Evolutionary conservation across 1,140 invertebrate genomes (phyloP), one percentile per base, ranked within the genome.

Genomic region (Halyomorpha halys): DNA sequence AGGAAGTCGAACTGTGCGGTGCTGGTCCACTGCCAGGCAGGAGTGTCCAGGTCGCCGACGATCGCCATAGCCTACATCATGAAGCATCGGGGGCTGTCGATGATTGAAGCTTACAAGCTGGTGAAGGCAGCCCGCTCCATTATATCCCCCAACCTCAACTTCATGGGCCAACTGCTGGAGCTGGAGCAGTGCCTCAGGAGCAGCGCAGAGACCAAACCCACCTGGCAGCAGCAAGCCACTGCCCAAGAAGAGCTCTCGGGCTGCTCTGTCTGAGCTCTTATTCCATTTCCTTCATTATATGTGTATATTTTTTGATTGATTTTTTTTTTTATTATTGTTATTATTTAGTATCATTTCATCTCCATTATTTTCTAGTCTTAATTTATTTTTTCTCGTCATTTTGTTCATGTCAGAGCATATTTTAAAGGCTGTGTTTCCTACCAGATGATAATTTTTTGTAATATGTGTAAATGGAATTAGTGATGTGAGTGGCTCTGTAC

Each of bases 91-190:
- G 82, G 84, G 56, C 75, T 94, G 72, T 84, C 84, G n/a, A 90
- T 94, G 81, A 80, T 90, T 27, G 90, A 96, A 70, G 91, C 93
- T 3, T 96, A 92, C 77, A 85, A 87, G 69, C 82, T 87, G 71
- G 93, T 97, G 44, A 93, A 95, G 73, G 81, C 81, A 54, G 85
- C 86, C 54, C 80, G 94, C 59, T 83, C 86, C 30, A 96, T 97
- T 73, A 96, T 98, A 69, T 94, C 92, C 56, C 94, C 94, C 0
- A 96, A 98, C 76, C 83, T 98, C 54, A 97, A 97, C 73, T 98
- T 98, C 76, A 94, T 98, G 86, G 91, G 88, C 13, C 94, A 97
- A 76, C 79, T 98, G 69, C 77, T 91, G 44, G 91, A 97, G 71
- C 82, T 92, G 70, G 91, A 95, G 72, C 83, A 90, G 70, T 81